These are phyloP conservation scores for Pteronotus mesoamericanus DNA, from an alignment of 2,797 vertebrate species.

Conservation along the genomic window DNA sequence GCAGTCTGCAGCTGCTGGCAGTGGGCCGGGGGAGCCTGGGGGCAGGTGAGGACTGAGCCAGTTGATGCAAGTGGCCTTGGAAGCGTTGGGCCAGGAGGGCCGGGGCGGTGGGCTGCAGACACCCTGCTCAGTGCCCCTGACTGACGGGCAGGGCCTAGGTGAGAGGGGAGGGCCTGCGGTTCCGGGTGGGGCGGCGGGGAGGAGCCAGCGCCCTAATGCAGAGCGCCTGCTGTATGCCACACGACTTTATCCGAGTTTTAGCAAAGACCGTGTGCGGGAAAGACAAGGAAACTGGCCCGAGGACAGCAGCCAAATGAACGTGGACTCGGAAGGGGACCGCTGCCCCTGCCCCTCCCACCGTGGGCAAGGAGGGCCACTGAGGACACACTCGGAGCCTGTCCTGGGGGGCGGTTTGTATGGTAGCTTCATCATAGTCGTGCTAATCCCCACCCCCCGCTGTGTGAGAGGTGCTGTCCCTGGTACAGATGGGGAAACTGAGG, in stretches of 20 bases:
- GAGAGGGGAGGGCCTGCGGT: background rate
- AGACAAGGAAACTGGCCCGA: background rate
- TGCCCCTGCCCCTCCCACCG: background rate
- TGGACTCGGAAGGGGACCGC: background rate
- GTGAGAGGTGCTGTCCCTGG: background rate
- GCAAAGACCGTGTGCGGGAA: background rate
- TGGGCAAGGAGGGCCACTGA: too few species aligned
- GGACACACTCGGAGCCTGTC: too few species aligned
- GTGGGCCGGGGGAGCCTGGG: background rate
- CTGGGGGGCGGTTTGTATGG: too few species aligned
- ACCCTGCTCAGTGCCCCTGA: background rate
- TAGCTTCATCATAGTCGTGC: accelerated
- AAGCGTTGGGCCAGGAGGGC: background rate
- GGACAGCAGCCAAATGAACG: background rate
- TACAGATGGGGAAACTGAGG: background rate
- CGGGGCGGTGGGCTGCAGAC: too few species aligned
- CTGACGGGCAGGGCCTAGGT: background rate
- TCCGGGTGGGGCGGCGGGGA: too few species aligned
- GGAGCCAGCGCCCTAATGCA: background rate
- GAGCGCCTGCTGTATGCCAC: background rate
- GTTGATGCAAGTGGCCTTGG: background rate
- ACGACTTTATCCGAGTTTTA: background rate
- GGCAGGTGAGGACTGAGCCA: background rate
- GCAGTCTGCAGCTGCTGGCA: background rate
- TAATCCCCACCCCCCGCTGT: accelerated